Evolutionary conservation across 30 jellyfish, hydroid and myxozoan genomes (phyloP), one percentile per base, ranked within the genome.

Genomic region (Hydra vulgaris): DNA sequence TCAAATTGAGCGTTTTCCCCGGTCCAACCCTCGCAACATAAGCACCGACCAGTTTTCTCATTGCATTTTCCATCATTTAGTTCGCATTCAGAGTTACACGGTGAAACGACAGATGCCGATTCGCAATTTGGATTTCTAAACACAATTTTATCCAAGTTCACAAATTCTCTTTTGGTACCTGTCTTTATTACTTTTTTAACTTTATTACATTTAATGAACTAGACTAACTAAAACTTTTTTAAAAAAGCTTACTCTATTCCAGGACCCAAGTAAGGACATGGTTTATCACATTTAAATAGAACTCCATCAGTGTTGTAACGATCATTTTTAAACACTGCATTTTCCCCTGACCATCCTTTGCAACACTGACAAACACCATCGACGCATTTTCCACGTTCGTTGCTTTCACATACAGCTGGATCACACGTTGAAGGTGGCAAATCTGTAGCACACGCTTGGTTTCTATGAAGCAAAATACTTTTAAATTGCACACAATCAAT

Each of bases 11-110:
- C 84, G 23, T 54, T 21, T n/a, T 54, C 70, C 7, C 84, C 84
- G 20, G 84, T 76, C 84, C 84, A 76, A 18, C 84, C 84, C 18
- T 22, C 77, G 78, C 84, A 76, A 53, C 84, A 76, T 18, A 26
- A 24, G 19, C 84, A 76, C 18, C 82, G 78, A 26, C 84, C 84
- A 21, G 84, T 76, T n/a, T 76, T 53, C 53, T 76, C 76, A 0
- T 21, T 18, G 25, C 84, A 76, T 19, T 22, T 23, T 52, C 84
- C 84, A 27, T 53, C 84, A 76, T 76, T 76, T 54, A 23, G 12
- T 19, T 20, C 0, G 23, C 84, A 76, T 0, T 21, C 40, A 76
- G 84, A 77, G 54, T 76, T 76, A 77, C 84, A 76, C 21, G 21
- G 40, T 26, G 75, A 53, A 25, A 76, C 54, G 18, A 27, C 77